Percentiles rank a stretch among this genome's conserved stretches.
phyloP scores from a whole-genome alignment of 2,113 vertebrate genomes.

The Corydoras maculifer region DNA sequence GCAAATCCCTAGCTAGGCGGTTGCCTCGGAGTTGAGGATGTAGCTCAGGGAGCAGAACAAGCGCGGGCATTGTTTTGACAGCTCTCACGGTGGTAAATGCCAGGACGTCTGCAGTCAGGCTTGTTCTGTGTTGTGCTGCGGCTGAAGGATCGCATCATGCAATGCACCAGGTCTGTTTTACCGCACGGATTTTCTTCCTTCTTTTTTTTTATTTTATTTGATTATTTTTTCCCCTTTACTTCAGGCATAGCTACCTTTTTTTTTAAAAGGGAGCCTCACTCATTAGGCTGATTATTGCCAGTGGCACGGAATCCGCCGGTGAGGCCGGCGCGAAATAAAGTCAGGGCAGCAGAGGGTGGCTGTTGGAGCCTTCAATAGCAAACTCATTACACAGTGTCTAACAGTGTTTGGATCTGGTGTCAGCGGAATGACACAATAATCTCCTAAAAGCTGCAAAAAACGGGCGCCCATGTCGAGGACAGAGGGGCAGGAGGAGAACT shows the following conservation, averaged over 20 bases:
- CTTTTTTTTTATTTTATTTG: neutral
- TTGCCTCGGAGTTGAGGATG: constrained; percentile 32
- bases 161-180: constrained; percentile 18
- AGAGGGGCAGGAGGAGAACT: constrained; percentile 20
- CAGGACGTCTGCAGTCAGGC: constrained; percentile 41
- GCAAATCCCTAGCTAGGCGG: constrained; percentile 26
- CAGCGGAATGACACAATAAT: constrained; percentile 43
- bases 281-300: constrained; percentile 39
- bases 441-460: constrained; percentile 33
- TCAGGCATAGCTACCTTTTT: constrained; percentile 22
- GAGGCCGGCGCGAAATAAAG: constrained; percentile 31
- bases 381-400: constrained; percentile 43
- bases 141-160: constrained; percentile 45
- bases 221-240: constrained; percentile 8
- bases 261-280: constrained; percentile 39
- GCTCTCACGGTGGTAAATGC: constrained; percentile 43
- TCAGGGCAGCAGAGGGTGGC: constrained; percentile 33
- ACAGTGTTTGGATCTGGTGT: constrained; percentile 42
- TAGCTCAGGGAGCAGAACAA: constrained; percentile 32
- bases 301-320: constrained; percentile 31
- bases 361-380: constrained; percentile 37
- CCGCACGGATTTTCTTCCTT: constrained; percentile 13
- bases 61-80: constrained; percentile 48
- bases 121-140: constrained; percentile 34
- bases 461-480: constrained; percentile 20